Conservation (phyloP, 2,113 vertebrate species). For the Holacanthus passer region DNA sequence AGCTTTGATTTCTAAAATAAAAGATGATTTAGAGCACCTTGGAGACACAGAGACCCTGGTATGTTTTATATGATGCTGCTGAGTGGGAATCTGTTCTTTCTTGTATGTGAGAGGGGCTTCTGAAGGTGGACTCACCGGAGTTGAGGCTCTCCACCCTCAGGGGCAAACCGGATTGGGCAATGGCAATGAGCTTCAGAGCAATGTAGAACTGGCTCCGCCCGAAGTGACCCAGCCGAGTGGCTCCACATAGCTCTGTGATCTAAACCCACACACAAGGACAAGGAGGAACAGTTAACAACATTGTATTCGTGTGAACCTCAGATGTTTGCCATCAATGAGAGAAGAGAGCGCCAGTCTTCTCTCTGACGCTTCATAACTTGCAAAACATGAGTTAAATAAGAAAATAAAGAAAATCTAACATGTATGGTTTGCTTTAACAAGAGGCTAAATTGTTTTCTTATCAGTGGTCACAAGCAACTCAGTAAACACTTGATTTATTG, state of each 20-base stretch:
- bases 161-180: conserved; percentile 96
- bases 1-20: background rate
- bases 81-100: background rate
- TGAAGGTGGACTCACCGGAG: conserved; percentile 87
- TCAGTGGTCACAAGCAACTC: background rate
- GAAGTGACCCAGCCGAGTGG: conserved; percentile 96
- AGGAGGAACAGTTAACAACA: conserved; percentile 44
- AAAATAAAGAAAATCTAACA: background rate
- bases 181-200: conserved; percentile 96
- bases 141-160: conserved; percentile 97
- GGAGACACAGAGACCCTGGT: background rate
- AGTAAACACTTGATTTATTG: background rate
- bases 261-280: conserved; percentile 56
- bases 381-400: background rate
- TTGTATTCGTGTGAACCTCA: conserved; percentile 39
- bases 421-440: too few species aligned
- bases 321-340: background rate
- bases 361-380: background rate
- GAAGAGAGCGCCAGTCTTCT: background rate
- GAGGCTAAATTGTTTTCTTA: background rate
- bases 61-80: background rate
- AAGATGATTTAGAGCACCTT: background rate
- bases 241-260: conserved; percentile 98
- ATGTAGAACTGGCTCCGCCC: conserved; percentile 99
- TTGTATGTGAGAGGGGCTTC: background rate